A percentile compares a stretch with the other conserved stretches of the same genome.
phyloP scores from a whole-genome alignment of 2,113 vertebrate species.

The Sylvilagus bachmani region DNA sequence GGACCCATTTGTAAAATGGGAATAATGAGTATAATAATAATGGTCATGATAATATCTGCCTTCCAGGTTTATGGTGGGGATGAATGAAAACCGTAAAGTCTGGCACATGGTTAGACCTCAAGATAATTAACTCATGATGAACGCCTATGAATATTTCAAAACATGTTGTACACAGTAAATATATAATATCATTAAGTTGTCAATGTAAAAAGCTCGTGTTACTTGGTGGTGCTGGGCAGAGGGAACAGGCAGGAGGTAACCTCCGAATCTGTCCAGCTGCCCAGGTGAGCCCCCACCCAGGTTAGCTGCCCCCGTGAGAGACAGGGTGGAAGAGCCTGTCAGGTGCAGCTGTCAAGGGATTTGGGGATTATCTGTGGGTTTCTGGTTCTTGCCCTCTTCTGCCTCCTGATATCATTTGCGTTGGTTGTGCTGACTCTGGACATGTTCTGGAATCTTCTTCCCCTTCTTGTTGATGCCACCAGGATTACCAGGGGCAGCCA shows the following conservation, averaged over 20 bases:
- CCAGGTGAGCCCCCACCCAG: background rate
- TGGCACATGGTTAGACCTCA: background rate
- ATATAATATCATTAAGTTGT: background rate
- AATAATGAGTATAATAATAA: background rate
- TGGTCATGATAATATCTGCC: background rate
- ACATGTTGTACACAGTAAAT: background rate
- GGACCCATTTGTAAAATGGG: background rate
- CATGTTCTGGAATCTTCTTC: background rate
- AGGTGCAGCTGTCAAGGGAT: background rate
- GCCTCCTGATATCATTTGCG: background rate
- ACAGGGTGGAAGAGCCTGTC: background rate
- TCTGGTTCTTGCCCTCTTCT: conserved; percentile 50
- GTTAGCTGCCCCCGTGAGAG: background rate
- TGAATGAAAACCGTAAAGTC: background rate
- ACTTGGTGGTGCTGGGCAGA: background rate
- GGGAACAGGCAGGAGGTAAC: background rate
- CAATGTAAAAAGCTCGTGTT: too few species aligned
- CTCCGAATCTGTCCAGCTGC: background rate
- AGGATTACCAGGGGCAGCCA: background rate
- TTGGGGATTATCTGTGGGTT: conserved; percentile 39
- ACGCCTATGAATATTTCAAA: background rate
- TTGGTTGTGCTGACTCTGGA: background rate
- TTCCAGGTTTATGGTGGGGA: background rate
- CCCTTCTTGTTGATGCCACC: background rate
- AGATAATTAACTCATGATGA: background rate